Conservation (phyloP, 1,140 invertebrate species). For the Spodoptera frugiperda region DNA sequence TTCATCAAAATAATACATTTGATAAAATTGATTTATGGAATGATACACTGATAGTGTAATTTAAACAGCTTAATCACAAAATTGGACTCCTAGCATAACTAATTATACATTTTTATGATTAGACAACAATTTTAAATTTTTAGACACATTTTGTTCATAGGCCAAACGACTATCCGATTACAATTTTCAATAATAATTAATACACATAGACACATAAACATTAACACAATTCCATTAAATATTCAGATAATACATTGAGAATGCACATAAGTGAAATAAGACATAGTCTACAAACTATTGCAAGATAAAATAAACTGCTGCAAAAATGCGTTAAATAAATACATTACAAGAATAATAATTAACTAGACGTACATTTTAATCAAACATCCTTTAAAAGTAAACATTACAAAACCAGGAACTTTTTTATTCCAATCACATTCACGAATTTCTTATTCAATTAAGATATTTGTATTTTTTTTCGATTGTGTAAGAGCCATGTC, state of each 20-base stretch:
- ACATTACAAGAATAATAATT: not conserved
- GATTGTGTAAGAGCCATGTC: not conserved
- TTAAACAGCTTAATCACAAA: constrained; percentile 19
- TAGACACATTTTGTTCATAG: constrained; percentile 8
- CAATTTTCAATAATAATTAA: not conserved
- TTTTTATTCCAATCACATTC: constrained; percentile 30
- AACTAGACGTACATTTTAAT: not conserved
- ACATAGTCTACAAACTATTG: not conserved
- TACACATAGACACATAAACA: not conserved
- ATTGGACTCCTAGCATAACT: constrained; percentile 14
- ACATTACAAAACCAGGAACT: constrained; percentile 19
- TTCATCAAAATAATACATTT: constrained; percentile 41
- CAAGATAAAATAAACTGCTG: constrained; percentile 16
- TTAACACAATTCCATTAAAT: not conserved
- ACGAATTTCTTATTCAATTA: not conserved
- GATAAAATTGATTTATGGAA: constrained; percentile 39
- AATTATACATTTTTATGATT: constrained; percentile 8
- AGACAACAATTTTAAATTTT: constrained; percentile 14
- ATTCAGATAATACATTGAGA: constrained; percentile 1
- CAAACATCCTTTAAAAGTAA: not conserved
- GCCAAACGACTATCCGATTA: constrained; percentile 10
- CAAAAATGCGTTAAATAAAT: constrained; percentile 20
- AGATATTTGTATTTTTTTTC: not conserved
- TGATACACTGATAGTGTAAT: constrained; percentile 29
- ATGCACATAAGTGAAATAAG: constrained; percentile 12